A percentile compares a stretch with the other conserved stretches of the same genome.
Conservation (phyloP, 2,113 vertebrate genomes). For the Alaudala cheleensis region DNA sequence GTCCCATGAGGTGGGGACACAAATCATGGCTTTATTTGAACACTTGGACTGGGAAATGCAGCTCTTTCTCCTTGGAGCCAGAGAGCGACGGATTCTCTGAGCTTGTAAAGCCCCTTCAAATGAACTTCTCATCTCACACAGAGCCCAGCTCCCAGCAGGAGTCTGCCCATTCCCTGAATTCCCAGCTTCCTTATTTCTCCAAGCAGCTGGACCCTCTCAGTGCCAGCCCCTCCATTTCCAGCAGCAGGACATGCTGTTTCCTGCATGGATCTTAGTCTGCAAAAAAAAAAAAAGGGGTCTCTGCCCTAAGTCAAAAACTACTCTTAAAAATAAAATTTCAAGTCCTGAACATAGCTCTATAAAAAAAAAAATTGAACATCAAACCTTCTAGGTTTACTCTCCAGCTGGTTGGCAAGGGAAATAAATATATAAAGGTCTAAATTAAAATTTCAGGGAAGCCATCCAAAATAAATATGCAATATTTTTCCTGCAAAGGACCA, state of each 20-base stretch:
- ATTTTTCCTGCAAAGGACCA: slow-evolving; percentile 56
- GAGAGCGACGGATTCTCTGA: background rate
- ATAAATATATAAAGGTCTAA: slow-evolving; percentile 38
- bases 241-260: background rate
- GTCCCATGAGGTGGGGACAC: background rate
- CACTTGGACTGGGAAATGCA: background rate
- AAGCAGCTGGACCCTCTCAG: background rate
- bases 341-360: background rate
- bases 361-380: background rate
- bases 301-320: slow-evolving; percentile 39
- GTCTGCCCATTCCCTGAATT: background rate
- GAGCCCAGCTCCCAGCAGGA: background rate
- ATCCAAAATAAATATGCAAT: slow-evolving; percentile 74
- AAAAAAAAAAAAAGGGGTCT: background rate
- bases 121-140: background rate
- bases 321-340: slow-evolving; percentile 60
- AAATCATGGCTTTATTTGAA: slow-evolving; percentile 18
- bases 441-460: slow-evolving; percentile 71
- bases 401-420: slow-evolving; percentile 21
- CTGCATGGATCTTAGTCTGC: background rate
- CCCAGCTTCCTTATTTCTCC: background rate
- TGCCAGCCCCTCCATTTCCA: background rate
- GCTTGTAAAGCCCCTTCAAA: background rate
- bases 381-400: background rate
- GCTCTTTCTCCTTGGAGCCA: background rate